Evolutionary conservation across 2,888 invertebrate species (phyloP).

Genomic region (Drosophila neutralis): DNA sequence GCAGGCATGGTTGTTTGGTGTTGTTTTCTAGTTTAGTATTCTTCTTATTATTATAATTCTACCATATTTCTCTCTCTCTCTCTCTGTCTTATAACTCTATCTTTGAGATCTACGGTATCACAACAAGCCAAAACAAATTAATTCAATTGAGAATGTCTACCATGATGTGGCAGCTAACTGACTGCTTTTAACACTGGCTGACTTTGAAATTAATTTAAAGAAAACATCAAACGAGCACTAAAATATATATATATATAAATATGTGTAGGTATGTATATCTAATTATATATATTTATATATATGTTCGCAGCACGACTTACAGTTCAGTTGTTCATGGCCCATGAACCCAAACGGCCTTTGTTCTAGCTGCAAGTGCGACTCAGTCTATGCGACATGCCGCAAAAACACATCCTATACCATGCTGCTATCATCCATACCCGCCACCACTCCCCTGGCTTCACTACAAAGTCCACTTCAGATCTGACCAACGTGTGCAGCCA

Average conservation of each 20-base stretch:
- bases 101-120: no score
- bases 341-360: constrained; percentile 48
- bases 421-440: background rate
- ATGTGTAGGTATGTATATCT: background rate
- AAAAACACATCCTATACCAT: constrained; percentile 45
- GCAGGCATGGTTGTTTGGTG: no score
- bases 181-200: constrained; percentile 38
- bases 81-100: no score
- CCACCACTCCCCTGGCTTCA: background rate
- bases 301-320: constrained; percentile 28
- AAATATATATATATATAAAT: background rate
- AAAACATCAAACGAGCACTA: constrained; percentile 54
- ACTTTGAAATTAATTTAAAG: constrained; percentile 60
- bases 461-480: constrained; percentile 9
- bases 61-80: no score
- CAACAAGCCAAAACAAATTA: constrained; percentile 2
- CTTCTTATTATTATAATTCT: no score
- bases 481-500: constrained; percentile 53
- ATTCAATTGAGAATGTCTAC: constrained; percentile 17
- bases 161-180: constrained; percentile 26
- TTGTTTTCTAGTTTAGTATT: no score
- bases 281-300: background rate
- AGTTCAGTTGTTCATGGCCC: constrained; percentile 26
- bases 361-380: constrained; percentile 39
- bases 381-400: constrained; percentile 40